Base-by-base conservation (phyloP, 2,797 vertebrate species). In the Catharus ustulatus region DNA sequence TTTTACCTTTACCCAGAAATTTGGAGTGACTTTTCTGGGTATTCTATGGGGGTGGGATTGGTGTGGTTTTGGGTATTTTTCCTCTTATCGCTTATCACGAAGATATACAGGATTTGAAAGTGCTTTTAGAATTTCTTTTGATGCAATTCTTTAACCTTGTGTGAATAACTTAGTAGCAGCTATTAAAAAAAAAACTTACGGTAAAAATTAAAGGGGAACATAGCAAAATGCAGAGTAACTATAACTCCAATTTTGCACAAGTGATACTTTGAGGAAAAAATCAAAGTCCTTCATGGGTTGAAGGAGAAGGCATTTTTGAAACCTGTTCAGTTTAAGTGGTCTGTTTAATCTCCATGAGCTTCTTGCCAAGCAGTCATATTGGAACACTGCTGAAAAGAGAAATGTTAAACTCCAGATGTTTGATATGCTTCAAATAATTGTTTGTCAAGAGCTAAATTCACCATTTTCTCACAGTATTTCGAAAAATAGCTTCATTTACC, bases 41-140 rank as follows among this genome's bases (percentile, higher is more conserved):
- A 2, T 67, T 58, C 51, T 46, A 3, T 4, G 3, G 10, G 8
- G 4, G 4, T 30, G 1, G 16, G 7, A 13, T 5, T 14, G 15
- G 2, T 43, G 23, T 32, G 5, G 21, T 71, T 43, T 77, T 5
- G 27, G 8, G 6, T 45, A 16, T 46, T 52, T 40, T 54, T 9
- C 24, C 10, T 6, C 13, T 55, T 73, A 20, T 23, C 3, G 4
- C 15, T 45, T 86, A 13, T 6, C 3, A 2, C 23, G 14, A 48
- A 72, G 30, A 58, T 58, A 29, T 89, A 13, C 6, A 48, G 23
- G 30, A 23, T 78, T 68, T 88, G 24, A 38, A 80, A 64, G 24
- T 40, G 3, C 18, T 73, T 77, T 49, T 27, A 38, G 45, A 13
- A 30, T 55, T 54, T 85, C 21, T 85, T n/a, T 36, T 88, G 38